These are phyloP conservation scores for Cosmia pyralina DNA, from an alignment of 2,888 invertebrate genomes.

Conservation along the genomic window DNA sequence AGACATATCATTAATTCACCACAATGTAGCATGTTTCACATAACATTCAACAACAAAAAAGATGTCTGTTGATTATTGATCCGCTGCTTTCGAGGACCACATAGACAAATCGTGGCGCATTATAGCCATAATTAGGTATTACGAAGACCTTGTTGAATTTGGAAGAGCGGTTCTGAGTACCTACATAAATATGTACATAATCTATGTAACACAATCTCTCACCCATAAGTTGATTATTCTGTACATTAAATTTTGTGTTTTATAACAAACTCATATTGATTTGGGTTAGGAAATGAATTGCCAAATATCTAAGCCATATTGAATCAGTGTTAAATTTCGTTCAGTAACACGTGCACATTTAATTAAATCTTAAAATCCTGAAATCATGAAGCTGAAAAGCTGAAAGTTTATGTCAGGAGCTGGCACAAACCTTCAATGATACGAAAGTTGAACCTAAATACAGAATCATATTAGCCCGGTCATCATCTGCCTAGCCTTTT, in stretches of 20 bases:
- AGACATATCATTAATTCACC: not conserved
- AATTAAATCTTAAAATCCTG: not conserved
- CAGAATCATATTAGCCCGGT: not conserved
- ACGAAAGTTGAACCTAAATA: not conserved
- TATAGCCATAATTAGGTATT: not conserved
- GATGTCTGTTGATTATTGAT: constrained; percentile 14
- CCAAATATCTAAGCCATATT: constrained; percentile 43
- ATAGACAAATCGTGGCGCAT: not conserved
- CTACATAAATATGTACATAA: not conserved
- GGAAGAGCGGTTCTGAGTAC: not conserved
- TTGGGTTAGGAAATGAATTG: constrained; percentile 11
- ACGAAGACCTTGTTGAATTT: not conserved
- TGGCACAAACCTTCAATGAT: not conserved
- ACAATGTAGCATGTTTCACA: not conserved
- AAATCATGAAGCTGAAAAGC: not conserved
- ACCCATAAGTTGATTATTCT: constrained; percentile 47
- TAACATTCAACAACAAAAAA: constrained; percentile 7
- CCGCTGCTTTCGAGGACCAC: not conserved
- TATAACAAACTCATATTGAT: not conserved
- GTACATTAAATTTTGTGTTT: constrained; percentile 21
- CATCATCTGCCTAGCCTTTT: too few species aligned
- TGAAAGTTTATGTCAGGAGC: not conserved
- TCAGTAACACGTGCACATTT: not conserved
- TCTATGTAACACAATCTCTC: constrained; percentile 12
- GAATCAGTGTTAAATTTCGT: constrained; percentile 18